Evolutionary conservation across 2,888 invertebrate species (phyloP), one percentile per base, ranked within the genome.

Genomic region (Coelopa pilipes): DNA sequence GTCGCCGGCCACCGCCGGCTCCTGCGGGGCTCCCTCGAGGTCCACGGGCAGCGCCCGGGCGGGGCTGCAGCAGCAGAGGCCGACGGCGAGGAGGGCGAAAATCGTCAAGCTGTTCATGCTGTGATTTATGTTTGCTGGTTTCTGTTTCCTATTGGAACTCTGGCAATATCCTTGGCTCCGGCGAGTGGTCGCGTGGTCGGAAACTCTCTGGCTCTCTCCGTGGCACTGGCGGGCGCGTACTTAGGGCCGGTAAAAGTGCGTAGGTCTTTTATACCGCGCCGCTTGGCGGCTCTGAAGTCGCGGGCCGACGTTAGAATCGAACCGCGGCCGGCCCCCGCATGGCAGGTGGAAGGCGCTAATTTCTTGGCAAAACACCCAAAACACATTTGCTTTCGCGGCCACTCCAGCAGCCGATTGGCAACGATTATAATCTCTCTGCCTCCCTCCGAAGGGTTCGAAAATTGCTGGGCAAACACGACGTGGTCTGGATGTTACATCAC

Each of bases 201-300:
- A 34, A 34, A 34, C 2, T 34, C 34, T 34, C 7, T 34, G 34
- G 34, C 7, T 34, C 34, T 4, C 4, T 34, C 34, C 7, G 34
- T 34, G 34, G 19, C 57, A 21, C 24, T 12, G 24, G 50, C 12
- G 13, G n/a, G 15, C 21, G 19, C 13, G 57, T 72, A 72, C 67
- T 72, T 72, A 67, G 55, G 57, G 21, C 24, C 9, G 2, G 10
- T 59, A 66, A 67, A 17, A 50, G 57, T 67, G 72, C 24, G 59
- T 60, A 59, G 24, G 55, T 77, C 79, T 74, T 83, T 76, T 80
- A 80, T 80, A 80, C 60, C 19, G 50, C 21, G 19, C 19, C 19
- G 19, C 57, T 59, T 59, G 0, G n/a, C 21, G 34, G 24, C 0
- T 24, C 12, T 50, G 24, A 21, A 0, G 11, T 12, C 49, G 13